phyloP scores from a whole-genome alignment of 1,140 invertebrate genomes.

The Dolichoris vasculosae region DNA sequence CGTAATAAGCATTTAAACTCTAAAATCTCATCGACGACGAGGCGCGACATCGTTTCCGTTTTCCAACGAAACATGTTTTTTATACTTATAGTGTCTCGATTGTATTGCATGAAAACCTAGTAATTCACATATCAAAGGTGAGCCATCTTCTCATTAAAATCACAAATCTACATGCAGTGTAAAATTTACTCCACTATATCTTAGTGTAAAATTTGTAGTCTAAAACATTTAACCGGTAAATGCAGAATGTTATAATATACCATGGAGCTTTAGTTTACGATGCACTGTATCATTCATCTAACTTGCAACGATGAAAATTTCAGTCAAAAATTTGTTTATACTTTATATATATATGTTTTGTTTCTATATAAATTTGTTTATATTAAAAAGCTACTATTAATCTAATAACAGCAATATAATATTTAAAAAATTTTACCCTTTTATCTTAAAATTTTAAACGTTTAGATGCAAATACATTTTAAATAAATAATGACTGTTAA shows the following conservation, averaged over 20 bases:
- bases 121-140: no score
- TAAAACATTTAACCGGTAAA: neutral
- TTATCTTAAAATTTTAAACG: no score
- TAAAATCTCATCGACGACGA: slow-evolving; percentile 37
- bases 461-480: no score
- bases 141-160: no score
- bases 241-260: neutral
- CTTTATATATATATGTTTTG: no score
- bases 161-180: no score
- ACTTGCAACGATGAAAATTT: neutral
- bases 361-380: no score
- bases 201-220: neutral
- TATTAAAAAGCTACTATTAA: no score
- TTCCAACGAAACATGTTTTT: neutral
- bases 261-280: neutral
- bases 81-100: neutral
- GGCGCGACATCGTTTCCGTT: slow-evolving; percentile 37
- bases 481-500: no score
- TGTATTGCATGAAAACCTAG: neutral
- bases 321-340: neutral
- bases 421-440: neutral
- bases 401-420: neutral
- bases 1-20: slow-evolving; percentile 43
- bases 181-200: neutral
- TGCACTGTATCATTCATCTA: neutral